phyloP scores from a whole-genome alignment of 2,888 invertebrate genomes.

The Stenotaenia linearis region DNA sequence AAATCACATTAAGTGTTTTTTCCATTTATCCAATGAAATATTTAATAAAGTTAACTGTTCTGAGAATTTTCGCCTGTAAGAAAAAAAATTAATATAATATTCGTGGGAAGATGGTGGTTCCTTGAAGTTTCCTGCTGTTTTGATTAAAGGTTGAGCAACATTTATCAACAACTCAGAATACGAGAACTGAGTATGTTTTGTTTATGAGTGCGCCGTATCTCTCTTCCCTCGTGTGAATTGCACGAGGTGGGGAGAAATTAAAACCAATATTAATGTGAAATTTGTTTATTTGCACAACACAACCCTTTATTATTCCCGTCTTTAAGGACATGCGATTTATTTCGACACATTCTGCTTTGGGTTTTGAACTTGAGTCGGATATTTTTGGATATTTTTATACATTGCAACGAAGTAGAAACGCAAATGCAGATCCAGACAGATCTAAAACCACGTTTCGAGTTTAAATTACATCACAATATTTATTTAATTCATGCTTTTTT shows the following conservation, averaged over 20 bases:
- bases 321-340: background rate
- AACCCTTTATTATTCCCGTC: background rate
- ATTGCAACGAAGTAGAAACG: too few species aligned
- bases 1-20: background rate
- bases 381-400: background rate
- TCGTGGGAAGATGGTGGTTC: background rate
- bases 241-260: conserved; percentile 22
- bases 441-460: too few species aligned
- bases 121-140: conserved; percentile 13
- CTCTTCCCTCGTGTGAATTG: background rate
- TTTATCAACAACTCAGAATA: conserved; percentile 4
- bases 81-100: background rate
- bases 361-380: background rate
- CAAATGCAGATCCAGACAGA: too few species aligned
- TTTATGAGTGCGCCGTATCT: background rate
- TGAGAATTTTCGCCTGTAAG: too few species aligned
- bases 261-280: background rate
- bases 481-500: too few species aligned
- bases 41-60: background rate
- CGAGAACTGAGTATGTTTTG: conserved; percentile 8
- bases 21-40: too few species aligned
- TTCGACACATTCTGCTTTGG: background rate
- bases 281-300: background rate
- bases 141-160: conserved; percentile 21
- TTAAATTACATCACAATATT: too few species aligned